phyloP scores from a whole-genome alignment of 2,797 vertebrate species.

The Hoplostethus atlanticus region DNA sequence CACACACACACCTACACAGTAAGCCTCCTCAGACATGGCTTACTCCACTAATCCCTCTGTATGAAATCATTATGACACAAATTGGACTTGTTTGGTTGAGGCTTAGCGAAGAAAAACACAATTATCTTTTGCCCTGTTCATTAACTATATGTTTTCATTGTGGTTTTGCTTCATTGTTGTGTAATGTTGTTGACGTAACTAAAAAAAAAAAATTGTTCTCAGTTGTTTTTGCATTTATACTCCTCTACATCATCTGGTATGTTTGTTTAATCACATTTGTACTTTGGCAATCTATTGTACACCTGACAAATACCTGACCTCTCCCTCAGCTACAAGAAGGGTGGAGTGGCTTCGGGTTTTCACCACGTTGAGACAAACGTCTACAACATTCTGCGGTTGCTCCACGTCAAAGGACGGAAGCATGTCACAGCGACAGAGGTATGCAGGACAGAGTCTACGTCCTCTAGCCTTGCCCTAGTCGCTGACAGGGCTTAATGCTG shows the following conservation, averaged over 20 bases:
- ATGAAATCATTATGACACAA: conserved; percentile 59
- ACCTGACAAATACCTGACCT: conserved; percentile 20
- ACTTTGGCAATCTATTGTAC: conserved; percentile 52
- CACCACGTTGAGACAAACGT: conserved; percentile 90
- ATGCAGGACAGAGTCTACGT: conserved; percentile 12
- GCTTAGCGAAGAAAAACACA: conserved; percentile 37
- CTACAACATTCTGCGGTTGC: conserved; percentile 90
- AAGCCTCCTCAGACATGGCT: conserved; percentile 55
- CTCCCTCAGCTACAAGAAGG: conserved; percentile 91
- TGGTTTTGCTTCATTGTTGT: neutral
- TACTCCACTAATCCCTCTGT: conserved; percentile 53
- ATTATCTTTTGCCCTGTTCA: conserved; percentile 2
- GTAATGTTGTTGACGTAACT: neutral
- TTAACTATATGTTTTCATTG: conserved; percentile 9
- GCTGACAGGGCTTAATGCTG: conserved; percentile 16
- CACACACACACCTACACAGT: conserved; percentile 26
- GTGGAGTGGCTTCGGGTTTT: conserved; percentile 91
- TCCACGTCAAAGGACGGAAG: conserved; percentile 92
- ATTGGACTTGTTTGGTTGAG: conserved; percentile 41
- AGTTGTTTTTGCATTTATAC: neutral
- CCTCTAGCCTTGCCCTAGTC: neutral
- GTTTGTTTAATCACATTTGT: conserved; percentile 61
- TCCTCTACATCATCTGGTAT: neutral
- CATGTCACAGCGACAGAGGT: conserved; percentile 91
- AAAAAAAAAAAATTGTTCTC: neutral